phyloP scores from a whole-genome alignment of 2,797 vertebrate species.

The Vireo griseus region DNA sequence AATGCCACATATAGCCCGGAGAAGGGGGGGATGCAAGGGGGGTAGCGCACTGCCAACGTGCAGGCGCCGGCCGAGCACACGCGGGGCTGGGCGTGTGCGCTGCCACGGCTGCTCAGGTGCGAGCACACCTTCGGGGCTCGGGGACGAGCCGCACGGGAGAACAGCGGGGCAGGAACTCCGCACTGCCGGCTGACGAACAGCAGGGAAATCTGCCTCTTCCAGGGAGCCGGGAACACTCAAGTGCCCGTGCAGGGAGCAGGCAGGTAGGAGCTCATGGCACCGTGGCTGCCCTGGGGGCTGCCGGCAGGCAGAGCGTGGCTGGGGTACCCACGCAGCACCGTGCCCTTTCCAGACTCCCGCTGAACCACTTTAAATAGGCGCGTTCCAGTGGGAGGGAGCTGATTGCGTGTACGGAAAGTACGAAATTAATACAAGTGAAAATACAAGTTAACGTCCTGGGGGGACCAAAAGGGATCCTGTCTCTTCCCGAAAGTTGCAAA shows the following conservation, averaged over 20 bases:
- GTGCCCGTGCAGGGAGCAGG: not conserved
- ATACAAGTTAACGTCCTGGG: not conserved
- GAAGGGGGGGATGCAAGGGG: constrained; percentile 76
- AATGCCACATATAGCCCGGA: constrained; percentile 86
- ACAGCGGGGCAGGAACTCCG: accelerated
- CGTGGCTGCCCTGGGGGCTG: accelerated
- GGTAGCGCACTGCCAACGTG: constrained; percentile 82
- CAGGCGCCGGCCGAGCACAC: not conserved
- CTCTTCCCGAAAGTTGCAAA: not conserved
- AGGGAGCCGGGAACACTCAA: not conserved
- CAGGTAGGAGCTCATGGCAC: not conserved
- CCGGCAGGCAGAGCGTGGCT: not conserved
- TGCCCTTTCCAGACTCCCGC: accelerated
- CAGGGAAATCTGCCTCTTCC: not conserved
- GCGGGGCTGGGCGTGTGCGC: accelerated
- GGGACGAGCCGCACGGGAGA: not conserved
- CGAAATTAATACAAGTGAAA: not conserved
- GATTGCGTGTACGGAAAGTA: accelerated
- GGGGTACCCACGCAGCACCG: not conserved
- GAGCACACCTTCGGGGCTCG: accelerated
- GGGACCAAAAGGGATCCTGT: not conserved
- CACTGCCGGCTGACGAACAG: accelerated
- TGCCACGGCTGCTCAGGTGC: accelerated
- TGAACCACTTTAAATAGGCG: not conserved
- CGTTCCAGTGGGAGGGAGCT: not conserved